Conservation (phyloP, 2,888 invertebrate species). For the Endotricha flammealis region DNA sequence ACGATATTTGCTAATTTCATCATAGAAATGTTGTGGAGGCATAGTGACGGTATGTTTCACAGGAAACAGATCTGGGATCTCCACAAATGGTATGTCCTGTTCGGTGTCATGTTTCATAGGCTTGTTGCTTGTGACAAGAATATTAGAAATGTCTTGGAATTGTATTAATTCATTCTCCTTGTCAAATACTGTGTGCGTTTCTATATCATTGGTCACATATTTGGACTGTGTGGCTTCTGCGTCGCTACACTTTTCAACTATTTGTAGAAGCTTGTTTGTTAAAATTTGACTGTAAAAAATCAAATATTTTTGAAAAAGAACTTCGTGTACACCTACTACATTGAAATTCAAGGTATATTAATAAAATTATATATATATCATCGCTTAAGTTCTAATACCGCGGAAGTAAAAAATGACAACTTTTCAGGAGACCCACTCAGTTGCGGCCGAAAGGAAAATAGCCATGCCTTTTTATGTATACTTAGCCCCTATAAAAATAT, state of each 20-base stretch:
- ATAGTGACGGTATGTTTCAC: conserved; percentile 85
- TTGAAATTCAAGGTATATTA: too few species aligned
- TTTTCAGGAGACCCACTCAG: too few species aligned
- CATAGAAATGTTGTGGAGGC: conserved; percentile 80
- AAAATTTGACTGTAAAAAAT: conserved; percentile 80
- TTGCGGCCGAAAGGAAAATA: too few species aligned
- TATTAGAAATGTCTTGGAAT: conserved; percentile 81
- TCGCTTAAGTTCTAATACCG: too few species aligned
- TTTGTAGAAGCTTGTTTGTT: conserved; percentile 80
- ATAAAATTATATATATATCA: too few species aligned
- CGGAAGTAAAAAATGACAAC: too few species aligned
- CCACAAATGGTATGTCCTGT: conserved; percentile 66
- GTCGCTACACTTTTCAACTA: conserved; percentile 82
- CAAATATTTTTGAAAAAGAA: too few species aligned
- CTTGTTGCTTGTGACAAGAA: conserved; percentile 80
- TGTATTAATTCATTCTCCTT: conserved; percentile 80
- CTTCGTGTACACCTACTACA: too few species aligned
- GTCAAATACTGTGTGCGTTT: conserved; percentile 76
- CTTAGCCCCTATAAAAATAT: too few species aligned
- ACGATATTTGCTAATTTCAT: conserved; percentile 82
- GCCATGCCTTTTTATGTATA: too few species aligned
- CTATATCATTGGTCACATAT: conserved; percentile 78
- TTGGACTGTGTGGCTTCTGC: conserved; percentile 73
- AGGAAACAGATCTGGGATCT: conserved; percentile 86
- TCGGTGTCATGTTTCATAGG: conserved; percentile 77